These are phyloP conservation scores for Leucoraja ocellata DNA, from an alignment of 2,797 vertebrate genomes.

Conservation along the genomic window DNA sequence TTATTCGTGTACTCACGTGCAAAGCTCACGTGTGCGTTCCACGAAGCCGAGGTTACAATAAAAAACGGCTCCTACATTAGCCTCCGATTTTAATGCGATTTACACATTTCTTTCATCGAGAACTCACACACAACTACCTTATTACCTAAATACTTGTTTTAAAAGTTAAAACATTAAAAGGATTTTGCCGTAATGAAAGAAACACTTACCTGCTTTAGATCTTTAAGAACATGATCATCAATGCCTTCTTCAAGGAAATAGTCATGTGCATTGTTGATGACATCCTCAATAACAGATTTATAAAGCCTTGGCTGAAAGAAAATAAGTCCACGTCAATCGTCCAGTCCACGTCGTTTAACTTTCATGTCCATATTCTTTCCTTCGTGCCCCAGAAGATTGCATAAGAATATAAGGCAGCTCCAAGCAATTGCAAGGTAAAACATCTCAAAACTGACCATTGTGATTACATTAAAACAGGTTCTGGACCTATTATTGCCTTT, in stretches of 20 bases:
- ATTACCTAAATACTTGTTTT: not conserved
- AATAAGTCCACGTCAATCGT: constrained; percentile 21
- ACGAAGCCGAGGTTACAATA: not conserved
- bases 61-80: not conserved
- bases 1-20: not conserved
- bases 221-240: constrained; percentile 76
- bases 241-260: constrained; percentile 82
- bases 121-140: not conserved
- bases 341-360: not conserved
- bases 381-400: not conserved
- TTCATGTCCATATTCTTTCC: not conserved
- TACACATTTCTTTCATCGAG: not conserved
- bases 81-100: not conserved
- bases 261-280: constrained; percentile 75
- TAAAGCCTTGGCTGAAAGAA: constrained; percentile 76
- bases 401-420: not conserved
- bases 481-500: not conserved
- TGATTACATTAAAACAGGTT: not conserved
- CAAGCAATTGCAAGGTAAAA: not conserved
- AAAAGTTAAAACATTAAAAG: not conserved
- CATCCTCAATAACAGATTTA: constrained; percentile 85
- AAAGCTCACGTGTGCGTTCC: not conserved
- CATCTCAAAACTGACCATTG: not conserved
- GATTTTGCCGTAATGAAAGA: not conserved
- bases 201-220: constrained; percentile 77